Conservation (phyloP, 2,888 invertebrate genomes). For the Luperina nickerlii region DNA sequence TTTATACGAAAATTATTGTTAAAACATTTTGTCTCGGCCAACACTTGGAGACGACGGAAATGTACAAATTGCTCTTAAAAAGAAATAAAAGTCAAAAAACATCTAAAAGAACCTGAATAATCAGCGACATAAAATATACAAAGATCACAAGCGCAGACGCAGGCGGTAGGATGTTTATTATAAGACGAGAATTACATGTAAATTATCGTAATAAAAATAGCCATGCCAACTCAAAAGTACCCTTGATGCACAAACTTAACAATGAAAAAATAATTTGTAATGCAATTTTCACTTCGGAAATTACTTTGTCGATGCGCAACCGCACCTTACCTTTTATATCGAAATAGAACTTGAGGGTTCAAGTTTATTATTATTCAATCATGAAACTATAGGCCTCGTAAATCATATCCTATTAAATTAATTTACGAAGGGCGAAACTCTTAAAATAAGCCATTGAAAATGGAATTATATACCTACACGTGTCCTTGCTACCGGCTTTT, state of each 20-base stretch:
- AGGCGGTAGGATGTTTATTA: constrained; percentile 62
- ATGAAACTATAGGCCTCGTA: constrained; percentile 66
- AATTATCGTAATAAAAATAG: constrained; percentile 70
- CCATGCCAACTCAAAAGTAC: constrained; percentile 63
- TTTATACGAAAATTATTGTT: constrained; percentile 20
- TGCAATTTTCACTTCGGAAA: constrained; percentile 84
- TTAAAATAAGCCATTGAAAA: constrained; percentile 68
- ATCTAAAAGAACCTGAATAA: constrained; percentile 48
- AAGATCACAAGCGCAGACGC: constrained; percentile 48
- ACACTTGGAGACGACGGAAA: constrained; percentile 48
- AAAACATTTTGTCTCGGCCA: constrained; percentile 29
- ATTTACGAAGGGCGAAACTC: constrained; percentile 58
- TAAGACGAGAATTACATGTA: constrained; percentile 62
- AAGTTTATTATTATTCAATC: constrained; percentile 73
- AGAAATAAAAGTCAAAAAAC: constrained; percentile 43
- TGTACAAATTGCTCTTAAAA: constrained; percentile 52
- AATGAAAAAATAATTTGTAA: constrained; percentile 73
- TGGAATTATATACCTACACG: constrained; percentile 60
- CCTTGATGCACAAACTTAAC: constrained; percentile 59
- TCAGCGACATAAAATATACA: constrained; percentile 56
- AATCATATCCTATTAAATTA: constrained; percentile 72
- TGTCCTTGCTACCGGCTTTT: constrained; percentile 35
- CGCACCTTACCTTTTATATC: constrained; percentile 75
- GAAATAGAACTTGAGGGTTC: constrained; percentile 68
- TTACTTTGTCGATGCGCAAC: constrained; percentile 77